Evolutionary conservation across 2,888 invertebrate genomes (phyloP), one percentile per base, ranked within the genome.

Genomic region (Rhimphoctona megacephalus): DNA sequence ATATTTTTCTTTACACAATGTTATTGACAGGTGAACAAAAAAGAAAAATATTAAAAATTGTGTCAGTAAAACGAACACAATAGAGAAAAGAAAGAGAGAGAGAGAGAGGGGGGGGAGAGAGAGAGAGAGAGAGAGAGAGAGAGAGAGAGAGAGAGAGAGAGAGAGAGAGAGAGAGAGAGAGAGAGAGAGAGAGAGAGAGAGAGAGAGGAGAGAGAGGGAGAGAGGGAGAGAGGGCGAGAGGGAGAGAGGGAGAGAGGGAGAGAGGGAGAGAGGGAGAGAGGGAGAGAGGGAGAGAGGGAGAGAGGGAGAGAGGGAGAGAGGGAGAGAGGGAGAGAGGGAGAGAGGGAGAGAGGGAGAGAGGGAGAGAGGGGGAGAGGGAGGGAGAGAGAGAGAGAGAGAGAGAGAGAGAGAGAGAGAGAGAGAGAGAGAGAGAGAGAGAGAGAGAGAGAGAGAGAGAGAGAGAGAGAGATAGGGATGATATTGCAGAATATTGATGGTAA

Each of bases 1-100:
- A 66, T 76, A 33, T 77, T 54, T 85, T 30, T 85, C 76, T 82
- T 22, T 83, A 85, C 80, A 87, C 78, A 43, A 77, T 81, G 66
- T 52, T 57, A 72, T 86, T 54, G 74, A 83, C 89, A 90, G 79
- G 83, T 85, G 85, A 78, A 39, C 22, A 83, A 52, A 36, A 70
- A 70, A 69, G 36, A 30, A 69, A n/a, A 46, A 36, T 25, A 49
- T 52, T 49, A 19, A 9, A 39, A 36, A 39, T 77, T 1, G 78
- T 74, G 74, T 61, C 57, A 17, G 22, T 39, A 30, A 30, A 67
- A 83, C 17, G 52, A 30, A 80, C 52, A 36, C 69, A 78, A n/a
- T 57, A 22, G 69, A 33, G 69, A 17, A 77, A 39, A 80, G n/a
- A 57, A 46, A 72, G 14, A 85, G 11, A 77, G 2, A 76, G 7